Percentiles rank a stretch among this genome's conserved stretches.
Conservation (phyloP, 35 echinoderm and acorn worm species). For the Anneissia japonica region DNA sequence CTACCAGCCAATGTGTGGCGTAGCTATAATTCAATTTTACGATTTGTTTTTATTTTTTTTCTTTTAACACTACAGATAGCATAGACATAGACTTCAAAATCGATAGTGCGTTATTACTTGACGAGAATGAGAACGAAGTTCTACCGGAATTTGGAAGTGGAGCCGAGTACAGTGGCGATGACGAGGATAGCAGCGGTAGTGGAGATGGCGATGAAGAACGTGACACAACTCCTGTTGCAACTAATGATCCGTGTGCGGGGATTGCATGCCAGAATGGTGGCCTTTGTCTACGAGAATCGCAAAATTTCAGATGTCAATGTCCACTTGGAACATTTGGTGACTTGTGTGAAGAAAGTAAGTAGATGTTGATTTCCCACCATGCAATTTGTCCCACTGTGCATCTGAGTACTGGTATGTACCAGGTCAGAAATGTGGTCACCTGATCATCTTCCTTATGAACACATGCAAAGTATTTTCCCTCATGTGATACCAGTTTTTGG, state of each 20-base stretch:
- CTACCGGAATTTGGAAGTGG: background rate
- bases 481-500: too few species aligned
- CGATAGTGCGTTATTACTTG: background rate
- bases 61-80: background rate
- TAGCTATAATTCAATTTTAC: background rate
- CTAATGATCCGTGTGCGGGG: background rate
- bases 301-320: background rate
- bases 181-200: background rate
- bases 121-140: background rate
- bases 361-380: too few species aligned
- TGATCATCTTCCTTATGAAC: too few species aligned
- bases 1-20: too few species aligned
- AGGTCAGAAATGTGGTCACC: too few species aligned
- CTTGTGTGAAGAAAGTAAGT: background rate
- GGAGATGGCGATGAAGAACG: background rate
- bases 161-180: background rate
- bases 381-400: too few species aligned
- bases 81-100: background rate
- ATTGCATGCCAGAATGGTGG: background rate
- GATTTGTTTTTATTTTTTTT: background rate
- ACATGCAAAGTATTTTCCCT: too few species aligned
- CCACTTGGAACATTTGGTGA: background rate
- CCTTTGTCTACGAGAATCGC: background rate
- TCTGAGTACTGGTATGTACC: too few species aligned
- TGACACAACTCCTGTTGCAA: background rate